Evolutionary conservation across 2,888 invertebrate species (phyloP).

Genomic region (Agriopis aurantiaria): DNA sequence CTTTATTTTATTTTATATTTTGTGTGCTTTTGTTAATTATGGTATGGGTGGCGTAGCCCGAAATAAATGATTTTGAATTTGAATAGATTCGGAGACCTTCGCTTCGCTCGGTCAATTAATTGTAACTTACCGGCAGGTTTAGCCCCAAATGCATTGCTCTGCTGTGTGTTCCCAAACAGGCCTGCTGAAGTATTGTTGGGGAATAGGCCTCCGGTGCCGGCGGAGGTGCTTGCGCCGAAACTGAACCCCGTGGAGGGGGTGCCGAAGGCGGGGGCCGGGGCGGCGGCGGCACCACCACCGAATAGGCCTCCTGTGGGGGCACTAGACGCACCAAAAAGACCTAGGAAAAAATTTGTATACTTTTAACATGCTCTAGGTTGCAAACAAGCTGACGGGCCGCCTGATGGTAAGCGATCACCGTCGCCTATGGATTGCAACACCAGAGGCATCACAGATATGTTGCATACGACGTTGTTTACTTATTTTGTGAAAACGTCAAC

Average conservation of each 20-base stretch:
- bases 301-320: slow-evolving; percentile 67
- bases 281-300: slow-evolving; percentile 60
- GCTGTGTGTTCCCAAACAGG: slow-evolving; percentile 86
- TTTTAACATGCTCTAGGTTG: not conserved
- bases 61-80: too few species aligned
- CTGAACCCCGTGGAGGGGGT: slow-evolving; percentile 79
- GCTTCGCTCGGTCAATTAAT: too few species aligned
- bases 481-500: too few species aligned
- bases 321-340: slow-evolving; percentile 88
- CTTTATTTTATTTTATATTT: too few species aligned
- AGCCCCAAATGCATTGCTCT: slow-evolving; percentile 87
- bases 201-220: slow-evolving; percentile 86
- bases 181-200: slow-evolving; percentile 80
- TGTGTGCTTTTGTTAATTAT: too few species aligned
- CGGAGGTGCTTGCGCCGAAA: slow-evolving; percentile 75
- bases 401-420: too few species aligned
- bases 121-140: slow-evolving; percentile 78
- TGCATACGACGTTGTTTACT: too few species aligned
- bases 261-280: slow-evolving; percentile 89
- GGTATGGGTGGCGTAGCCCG: too few species aligned
- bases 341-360: not conserved
- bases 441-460: too few species aligned
- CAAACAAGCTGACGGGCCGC: too few species aligned
- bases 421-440: too few species aligned
- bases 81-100: too few species aligned